Conservation (phyloP, 1,140 invertebrate species). For the Thaumatotibia leucotreta region DNA sequence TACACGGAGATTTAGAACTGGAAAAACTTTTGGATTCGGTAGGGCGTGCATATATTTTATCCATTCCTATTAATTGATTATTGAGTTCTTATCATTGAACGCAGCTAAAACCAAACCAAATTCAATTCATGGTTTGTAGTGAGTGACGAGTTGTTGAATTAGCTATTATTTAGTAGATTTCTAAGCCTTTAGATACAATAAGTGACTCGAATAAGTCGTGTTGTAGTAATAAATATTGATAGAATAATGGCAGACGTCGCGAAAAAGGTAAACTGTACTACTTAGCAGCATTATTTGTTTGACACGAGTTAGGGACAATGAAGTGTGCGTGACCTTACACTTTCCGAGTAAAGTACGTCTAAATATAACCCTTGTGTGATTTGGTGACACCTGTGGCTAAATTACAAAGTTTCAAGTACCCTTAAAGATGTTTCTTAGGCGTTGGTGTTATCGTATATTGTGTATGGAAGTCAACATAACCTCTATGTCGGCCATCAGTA, state of each 20-base stretch:
- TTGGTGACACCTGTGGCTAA: neutral
- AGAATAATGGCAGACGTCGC: slow-evolving; percentile 68
- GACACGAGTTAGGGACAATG: slow-evolving; percentile 36
- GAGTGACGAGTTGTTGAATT: slow-evolving; percentile 48
- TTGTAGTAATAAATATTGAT: slow-evolving; percentile 26
- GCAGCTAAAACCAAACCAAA: slow-evolving; percentile 33
- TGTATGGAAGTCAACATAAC: slow-evolving; percentile 48
- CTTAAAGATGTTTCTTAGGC: neutral
- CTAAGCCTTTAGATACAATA: slow-evolving; percentile 21
- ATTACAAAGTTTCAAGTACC: neutral
- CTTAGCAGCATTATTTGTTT: slow-evolving; percentile 35
- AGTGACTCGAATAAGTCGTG: slow-evolving; percentile 25
- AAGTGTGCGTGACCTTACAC: slow-evolving; percentile 42
- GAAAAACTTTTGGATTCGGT: neutral
- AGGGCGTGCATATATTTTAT: neutral
- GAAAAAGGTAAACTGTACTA: slow-evolving; percentile 62
- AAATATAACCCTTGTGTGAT: neutral
- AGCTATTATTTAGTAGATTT: slow-evolving; percentile 33
- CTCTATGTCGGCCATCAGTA: slow-evolving; percentile 47
- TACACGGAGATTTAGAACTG: neutral
- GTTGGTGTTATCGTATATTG: neutral
- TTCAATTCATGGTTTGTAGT: slow-evolving; percentile 46
- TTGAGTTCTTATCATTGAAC: slow-evolving; percentile 27
- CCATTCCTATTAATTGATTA: neutral
- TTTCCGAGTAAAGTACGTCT: slow-evolving; percentile 23